A percentile compares a stretch with the other conserved stretches of the same genome.
These are phyloP conservation scores for Valencia hispanica DNA, from an alignment of 2,797 vertebrate species.

Conservation along the genomic window DNA sequence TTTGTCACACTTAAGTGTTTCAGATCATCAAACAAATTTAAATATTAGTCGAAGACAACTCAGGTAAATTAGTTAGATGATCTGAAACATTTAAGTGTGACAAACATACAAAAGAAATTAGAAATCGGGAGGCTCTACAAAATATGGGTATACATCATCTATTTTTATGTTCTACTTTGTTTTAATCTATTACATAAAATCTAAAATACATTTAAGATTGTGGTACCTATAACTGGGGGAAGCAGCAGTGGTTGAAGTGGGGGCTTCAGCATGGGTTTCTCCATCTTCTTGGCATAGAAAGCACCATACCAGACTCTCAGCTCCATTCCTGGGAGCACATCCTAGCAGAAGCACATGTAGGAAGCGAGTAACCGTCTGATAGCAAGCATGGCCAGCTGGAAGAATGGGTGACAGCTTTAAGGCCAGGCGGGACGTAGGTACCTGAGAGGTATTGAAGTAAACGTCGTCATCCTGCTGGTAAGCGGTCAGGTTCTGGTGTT, in stretches of 20 bases:
- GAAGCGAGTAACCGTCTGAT: background rate
- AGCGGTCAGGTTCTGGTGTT: constrained; percentile 94
- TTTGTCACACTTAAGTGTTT: no score
- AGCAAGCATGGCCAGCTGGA: background rate
- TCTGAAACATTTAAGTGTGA: no score
- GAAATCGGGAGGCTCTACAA: no score
- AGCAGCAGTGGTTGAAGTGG: constrained; percentile 63
- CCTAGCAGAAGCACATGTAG: constrained; percentile 60
- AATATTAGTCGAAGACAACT: no score
- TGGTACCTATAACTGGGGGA: constrained; percentile 58
- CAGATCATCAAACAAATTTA: no score
- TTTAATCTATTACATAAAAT: background rate
- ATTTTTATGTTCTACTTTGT: background rate
- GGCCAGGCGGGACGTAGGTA: constrained; percentile 22
- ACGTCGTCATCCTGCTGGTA: constrained; percentile 94
- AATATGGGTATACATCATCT: no score
- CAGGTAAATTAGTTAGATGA: no score
- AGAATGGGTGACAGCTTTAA: no score
- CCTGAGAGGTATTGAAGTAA: constrained; percentile 95
- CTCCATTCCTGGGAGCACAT: constrained; percentile 91
- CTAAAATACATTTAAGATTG: background rate
- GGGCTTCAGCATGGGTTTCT: constrained; percentile 89
- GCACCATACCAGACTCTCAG: constrained; percentile 98
- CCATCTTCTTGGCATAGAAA: constrained; percentile 99
- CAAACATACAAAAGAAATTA: no score